These are phyloP conservation scores for Leptodactylus fuscus DNA, from an alignment of 2,113 vertebrate species.

Conservation along the genomic window DNA sequence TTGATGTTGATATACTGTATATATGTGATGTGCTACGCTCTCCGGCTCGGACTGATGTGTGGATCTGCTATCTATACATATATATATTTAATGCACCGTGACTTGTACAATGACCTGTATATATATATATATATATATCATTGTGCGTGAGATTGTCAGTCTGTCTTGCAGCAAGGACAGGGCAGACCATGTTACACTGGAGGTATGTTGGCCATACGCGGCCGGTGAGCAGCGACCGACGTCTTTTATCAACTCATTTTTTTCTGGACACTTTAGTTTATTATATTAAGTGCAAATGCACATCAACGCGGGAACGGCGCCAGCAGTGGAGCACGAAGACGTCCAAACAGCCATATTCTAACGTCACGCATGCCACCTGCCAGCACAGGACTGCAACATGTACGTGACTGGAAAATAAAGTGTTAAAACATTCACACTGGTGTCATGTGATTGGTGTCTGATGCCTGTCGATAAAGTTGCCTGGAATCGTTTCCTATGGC, in stretches of 20 bases:
- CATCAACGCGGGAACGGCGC: background rate
- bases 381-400: conserved; percentile 13
- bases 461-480: background rate
- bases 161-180: background rate
- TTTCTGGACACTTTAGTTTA: background rate
- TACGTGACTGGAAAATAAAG: conserved; percentile 50
- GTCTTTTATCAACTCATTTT: conserved; percentile 6
- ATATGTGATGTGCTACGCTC: conserved; percentile 1
- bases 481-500: too few relatives aligned
- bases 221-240: too few relatives aligned
- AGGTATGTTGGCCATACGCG: background rate
- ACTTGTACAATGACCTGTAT: conserved; percentile 33
- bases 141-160: background rate
- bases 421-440: background rate
- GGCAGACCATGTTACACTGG: conserved; percentile 23
- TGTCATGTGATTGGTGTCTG: background rate
- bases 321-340: background rate
- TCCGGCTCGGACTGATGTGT: too few relatives aligned
- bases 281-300: background rate
- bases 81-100: conserved; percentile 10
- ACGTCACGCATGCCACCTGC: conserved; percentile 39
- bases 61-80: too few relatives aligned
- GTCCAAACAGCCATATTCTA: conserved; percentile 24
- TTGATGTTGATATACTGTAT: background rate
- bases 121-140: conserved; percentile 12